These are phyloP conservation scores for Eurystomus gularis DNA, from an alignment of 2,113 vertebrate genomes.

Conservation along the genomic window DNA sequence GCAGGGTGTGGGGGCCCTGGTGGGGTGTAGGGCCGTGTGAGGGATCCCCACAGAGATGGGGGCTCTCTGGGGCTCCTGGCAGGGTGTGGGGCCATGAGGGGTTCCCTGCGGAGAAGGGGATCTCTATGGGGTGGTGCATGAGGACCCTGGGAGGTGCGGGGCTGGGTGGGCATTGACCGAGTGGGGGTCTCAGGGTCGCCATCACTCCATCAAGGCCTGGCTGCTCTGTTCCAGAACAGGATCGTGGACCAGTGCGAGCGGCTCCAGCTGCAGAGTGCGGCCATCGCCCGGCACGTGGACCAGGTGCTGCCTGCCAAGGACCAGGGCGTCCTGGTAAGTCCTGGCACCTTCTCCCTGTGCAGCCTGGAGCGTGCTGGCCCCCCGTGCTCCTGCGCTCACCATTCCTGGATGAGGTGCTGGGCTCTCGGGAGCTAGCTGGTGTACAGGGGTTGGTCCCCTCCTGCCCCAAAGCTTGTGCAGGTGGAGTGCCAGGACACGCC, in stretches of 20 bases:
- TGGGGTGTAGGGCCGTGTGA: too few relatives aligned
- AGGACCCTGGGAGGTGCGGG: fast-evolving
- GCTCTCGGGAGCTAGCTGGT: fast-evolving
- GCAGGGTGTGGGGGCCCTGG: fast-evolving
- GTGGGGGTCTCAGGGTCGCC: fast-evolving
- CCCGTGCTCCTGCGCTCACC: fast-evolving
- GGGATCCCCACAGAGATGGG: neutral
- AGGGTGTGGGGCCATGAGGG: too few relatives aligned
- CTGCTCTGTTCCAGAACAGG: slow-evolving; percentile 75
- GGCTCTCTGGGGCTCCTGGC: neutral
- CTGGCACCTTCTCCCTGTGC: fast-evolving
- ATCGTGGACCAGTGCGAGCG: slow-evolving; percentile 91
- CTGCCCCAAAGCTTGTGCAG: neutral
- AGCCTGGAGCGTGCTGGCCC: neutral
- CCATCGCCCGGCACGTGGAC: slow-evolving; percentile 81
- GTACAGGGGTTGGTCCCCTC: neutral
- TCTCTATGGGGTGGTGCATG: neutral
- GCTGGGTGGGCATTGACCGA: neutral
- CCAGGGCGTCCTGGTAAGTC: slow-evolving; percentile 81
- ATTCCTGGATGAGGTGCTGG: fast-evolving
- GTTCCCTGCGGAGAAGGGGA: neutral
- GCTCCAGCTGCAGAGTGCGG: slow-evolving; percentile 87
- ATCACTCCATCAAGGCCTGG: fast-evolving
- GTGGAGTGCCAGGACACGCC: neutral
- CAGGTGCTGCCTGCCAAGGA: slow-evolving; percentile 84